These are phyloP conservation scores for Periophthalmodon schlosseri DNA, from an alignment of 2,113 vertebrate genomes.

Conservation along the genomic window DNA sequence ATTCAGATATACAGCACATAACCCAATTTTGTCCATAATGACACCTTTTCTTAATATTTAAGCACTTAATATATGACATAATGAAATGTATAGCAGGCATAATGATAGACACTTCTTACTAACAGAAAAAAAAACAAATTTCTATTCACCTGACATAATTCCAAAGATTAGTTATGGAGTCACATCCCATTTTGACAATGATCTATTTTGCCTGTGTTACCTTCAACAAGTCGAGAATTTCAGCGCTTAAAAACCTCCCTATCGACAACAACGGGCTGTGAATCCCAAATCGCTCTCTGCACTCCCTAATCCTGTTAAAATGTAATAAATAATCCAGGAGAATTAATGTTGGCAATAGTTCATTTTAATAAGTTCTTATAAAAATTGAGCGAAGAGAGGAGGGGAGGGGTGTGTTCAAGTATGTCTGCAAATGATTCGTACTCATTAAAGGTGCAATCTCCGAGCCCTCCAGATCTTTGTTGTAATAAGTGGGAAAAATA, in stretches of 20 bases:
- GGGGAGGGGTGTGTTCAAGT: constrained; percentile 87
- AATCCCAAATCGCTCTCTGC: constrained; percentile 72
- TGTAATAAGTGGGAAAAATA: constrained; percentile 79
- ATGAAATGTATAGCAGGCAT: constrained; percentile 11
- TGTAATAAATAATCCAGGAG: constrained; percentile 76
- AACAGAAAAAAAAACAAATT: constrained; percentile 39
- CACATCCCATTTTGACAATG: constrained; percentile 65
- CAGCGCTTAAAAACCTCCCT: constrained; percentile 68
- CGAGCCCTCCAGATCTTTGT: constrained; percentile 76
- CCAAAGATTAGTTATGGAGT: constrained; percentile 59
- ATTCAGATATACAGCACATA: background rate
- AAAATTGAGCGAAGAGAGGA: constrained; percentile 77
- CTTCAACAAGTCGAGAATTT: constrained; percentile 71
- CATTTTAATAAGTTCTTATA: constrained; percentile 74
- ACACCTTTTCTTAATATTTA: background rate
- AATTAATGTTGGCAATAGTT: constrained; percentile 76
- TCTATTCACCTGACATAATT: constrained; percentile 32
- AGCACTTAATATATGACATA: constrained; percentile 1
- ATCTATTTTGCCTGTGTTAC: constrained; percentile 73
- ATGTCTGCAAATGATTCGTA: constrained; percentile 70
- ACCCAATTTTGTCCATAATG: background rate
- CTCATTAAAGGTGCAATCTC: constrained; percentile 81
- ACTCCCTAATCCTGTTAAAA: constrained; percentile 78
- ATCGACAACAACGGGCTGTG: constrained; percentile 70
- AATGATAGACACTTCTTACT: constrained; percentile 16